phyloP scores from a whole-genome alignment of 2,888 invertebrate species.

The Apamea monoglypha region DNA sequence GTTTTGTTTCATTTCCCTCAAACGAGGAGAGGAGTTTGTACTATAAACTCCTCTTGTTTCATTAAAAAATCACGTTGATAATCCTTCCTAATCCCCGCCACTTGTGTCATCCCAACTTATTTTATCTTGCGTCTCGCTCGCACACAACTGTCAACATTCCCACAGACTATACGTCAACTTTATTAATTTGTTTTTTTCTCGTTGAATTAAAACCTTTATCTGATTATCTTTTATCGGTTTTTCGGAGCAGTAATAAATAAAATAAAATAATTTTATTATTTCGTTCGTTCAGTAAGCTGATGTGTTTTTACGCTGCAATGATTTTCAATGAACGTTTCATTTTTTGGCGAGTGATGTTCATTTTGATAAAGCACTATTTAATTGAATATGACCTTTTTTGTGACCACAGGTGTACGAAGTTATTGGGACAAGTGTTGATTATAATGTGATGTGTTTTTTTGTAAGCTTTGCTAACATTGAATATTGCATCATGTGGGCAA shows the following conservation, averaged over 20 bases:
- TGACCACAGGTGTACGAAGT: constrained; percentile 57
- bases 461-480: neutral
- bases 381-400: constrained; percentile 57
- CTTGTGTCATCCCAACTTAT: constrained; percentile 68
- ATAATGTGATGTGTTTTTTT: neutral
- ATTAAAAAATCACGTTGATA: constrained; percentile 59
- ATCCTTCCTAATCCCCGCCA: constrained; percentile 53
- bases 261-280: constrained; percentile 81
- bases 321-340: constrained; percentile 75
- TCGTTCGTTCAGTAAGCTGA: constrained; percentile 79
- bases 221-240: constrained; percentile 87
- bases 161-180: constrained; percentile 76
- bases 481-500: neutral
- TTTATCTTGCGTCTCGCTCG: constrained; percentile 55
- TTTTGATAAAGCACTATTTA: constrained; percentile 59
- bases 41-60: constrained; percentile 40
- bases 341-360: constrained; percentile 65
- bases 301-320: constrained; percentile 82
- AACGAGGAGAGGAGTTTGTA: too few species aligned
- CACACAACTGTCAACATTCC: constrained; percentile 83
- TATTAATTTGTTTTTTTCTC: constrained; percentile 75
- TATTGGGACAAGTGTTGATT: constrained; percentile 46
- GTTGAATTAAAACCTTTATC: constrained; percentile 87
- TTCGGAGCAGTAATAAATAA: constrained; percentile 66
- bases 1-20: neutral